A percentile compares a stretch with the other conserved stretches of the same genome.
Evolutionary conservation across 2,797 vertebrate species (phyloP).

Genomic region (Strix occidentalis): DNA sequence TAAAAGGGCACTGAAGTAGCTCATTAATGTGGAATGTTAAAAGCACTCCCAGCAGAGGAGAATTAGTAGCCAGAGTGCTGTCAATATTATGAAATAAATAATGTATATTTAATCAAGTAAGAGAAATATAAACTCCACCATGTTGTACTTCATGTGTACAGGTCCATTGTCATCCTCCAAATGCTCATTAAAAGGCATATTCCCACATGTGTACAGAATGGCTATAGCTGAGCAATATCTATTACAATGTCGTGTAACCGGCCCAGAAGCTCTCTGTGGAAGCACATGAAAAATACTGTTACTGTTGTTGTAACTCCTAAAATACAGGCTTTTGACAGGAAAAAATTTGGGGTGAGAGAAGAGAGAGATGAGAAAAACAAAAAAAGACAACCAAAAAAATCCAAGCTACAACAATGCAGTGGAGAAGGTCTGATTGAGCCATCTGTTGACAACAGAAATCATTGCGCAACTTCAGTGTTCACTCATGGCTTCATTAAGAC

Average conservation of each 20-base stretch:
- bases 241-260: fast-evolving
- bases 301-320: background rate
- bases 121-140: background rate
- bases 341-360: background rate
- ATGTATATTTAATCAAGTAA: background rate
- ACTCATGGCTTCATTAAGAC: background rate
- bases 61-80: background rate
- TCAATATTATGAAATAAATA: slow-evolving; percentile 9
- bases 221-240: background rate
- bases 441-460: background rate
- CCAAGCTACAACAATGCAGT: background rate
- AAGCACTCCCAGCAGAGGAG: background rate
- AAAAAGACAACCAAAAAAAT: background rate
- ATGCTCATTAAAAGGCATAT: background rate
- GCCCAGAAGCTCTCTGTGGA: background rate
- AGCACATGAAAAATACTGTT: background rate
- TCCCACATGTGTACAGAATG: background rate
- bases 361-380: background rate
- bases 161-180: background rate
- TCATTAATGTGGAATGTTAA: slow-evolving; percentile 17
- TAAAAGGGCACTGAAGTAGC: background rate
- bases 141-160: background rate
- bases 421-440: background rate
- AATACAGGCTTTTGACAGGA: background rate
- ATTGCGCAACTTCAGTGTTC: background rate